Evolutionary conservation across 2,797 vertebrate genomes (phyloP).

Genomic region (Silurus lanzhouensis): DNA sequence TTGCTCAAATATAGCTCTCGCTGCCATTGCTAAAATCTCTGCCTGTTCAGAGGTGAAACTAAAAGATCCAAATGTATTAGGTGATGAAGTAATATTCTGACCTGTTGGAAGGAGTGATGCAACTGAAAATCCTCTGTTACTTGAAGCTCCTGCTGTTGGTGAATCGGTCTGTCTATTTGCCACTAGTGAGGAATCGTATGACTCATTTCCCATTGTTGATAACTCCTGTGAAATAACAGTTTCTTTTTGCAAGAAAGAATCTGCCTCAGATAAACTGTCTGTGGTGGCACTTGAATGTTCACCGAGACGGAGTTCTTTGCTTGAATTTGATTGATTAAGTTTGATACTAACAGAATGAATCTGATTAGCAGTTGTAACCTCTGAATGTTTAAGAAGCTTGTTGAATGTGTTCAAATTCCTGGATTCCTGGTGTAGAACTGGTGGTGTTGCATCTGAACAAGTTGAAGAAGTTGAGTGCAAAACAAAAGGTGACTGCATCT

Average conservation of each 20-base stretch:
- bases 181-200: slow-evolving; percentile 72
- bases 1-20: slow-evolving; percentile 90
- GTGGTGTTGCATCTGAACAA: slow-evolving; percentile 49
- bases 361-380: slow-evolving; percentile 55
- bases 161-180: slow-evolving; percentile 86
- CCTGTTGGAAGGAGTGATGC: slow-evolving; percentile 94
- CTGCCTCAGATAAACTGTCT: slow-evolving; percentile 63
- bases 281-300: slow-evolving; percentile 60
- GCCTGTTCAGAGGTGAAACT: slow-evolving; percentile 90
- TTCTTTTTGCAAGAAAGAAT: slow-evolving; percentile 74
- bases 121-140: slow-evolving; percentile 90
- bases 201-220: slow-evolving; percentile 84
- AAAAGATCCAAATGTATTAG: slow-evolving; percentile 82
- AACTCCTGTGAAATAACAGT: slow-evolving; percentile 75
- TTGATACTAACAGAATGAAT: slow-evolving; percentile 60
- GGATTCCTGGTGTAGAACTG: slow-evolving; percentile 60
- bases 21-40: slow-evolving; percentile 90
- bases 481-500: slow-evolving; percentile 52
- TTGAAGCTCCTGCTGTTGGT: slow-evolving; percentile 83
- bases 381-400: slow-evolving; percentile 58
- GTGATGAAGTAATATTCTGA: slow-evolving; percentile 74
- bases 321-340: slow-evolving; percentile 50
- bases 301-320: slow-evolving; percentile 56
- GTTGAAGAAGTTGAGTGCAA: slow-evolving; percentile 48
- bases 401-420: slow-evolving; percentile 61